Evolutionary conservation across 2,797 vertebrate species (phyloP), one percentile per base, ranked within the genome.

Genomic region (Ispidina lecontei): DNA sequence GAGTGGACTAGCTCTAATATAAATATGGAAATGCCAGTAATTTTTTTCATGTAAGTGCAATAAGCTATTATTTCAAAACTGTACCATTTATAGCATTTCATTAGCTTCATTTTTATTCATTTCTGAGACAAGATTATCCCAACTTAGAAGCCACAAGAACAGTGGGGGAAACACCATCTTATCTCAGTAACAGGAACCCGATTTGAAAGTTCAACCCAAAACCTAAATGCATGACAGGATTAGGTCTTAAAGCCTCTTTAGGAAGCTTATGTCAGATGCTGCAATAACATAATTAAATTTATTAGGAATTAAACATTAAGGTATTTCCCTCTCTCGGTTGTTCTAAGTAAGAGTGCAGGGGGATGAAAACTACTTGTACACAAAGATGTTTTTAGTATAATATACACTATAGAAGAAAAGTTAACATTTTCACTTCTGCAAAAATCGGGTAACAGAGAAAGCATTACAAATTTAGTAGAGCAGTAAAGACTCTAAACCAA

Each of bases 1-100:
- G 44, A 94, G n/a, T 85, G 82, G 93, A 96, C 91, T 70, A 91
- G 47, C 51, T 93, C 93, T 89, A 94, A 94, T 82, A 95, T 44
- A 95, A 95, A 95, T 84, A 91, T 31, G 58, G 73, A 97, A 95
- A 85, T 92, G 9, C 76, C 82, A 94, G 49, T 47, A 44, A 87
- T 29, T 68, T 90, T 6, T 89, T 46, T 72, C 84, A 62, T 83
- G 62, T 35, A 94, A 92, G 87, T 31, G 12, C 39, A 93, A 89
- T 70, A 95, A 92, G 41, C 9, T 54, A 83, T 92, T 90, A 93
- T 54, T 79, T 96, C 51, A 70, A 76, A 88, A 81, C 60, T 93
- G 82, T 87, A 73, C 23, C 46, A 70, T 62, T 81, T 90, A 62
- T 29, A 91, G 8, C 58, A 85, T 85, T 90, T 77, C 28, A 94